Percentiles rank a stretch among this genome's conserved stretches.
These are phyloP conservation scores for Acleris emargana DNA, from an alignment of 2,888 invertebrate species.

Conservation along the genomic window DNA sequence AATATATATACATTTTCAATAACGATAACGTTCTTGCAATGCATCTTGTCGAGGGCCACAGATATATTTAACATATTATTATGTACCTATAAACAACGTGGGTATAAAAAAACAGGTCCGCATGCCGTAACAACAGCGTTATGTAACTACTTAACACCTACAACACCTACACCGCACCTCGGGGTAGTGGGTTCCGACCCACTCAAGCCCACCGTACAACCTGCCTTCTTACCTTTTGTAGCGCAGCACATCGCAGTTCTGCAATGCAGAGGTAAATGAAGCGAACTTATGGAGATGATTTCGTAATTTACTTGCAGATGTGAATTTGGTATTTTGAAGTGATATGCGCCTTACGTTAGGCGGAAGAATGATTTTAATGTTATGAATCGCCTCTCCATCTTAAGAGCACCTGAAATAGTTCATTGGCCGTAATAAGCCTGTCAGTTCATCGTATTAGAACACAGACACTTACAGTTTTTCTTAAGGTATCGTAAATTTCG, in stretches of 20 bases:
- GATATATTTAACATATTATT: no score
- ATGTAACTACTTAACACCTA: slow-evolving; percentile 61
- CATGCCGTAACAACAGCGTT: slow-evolving; percentile 50
- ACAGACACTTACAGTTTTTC: no score
- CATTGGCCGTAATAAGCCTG: no score
- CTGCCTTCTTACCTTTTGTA: slow-evolving; percentile 27
- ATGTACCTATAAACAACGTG: slow-evolving; percentile 16
- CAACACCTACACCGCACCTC: slow-evolving; percentile 44
- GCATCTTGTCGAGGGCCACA: no score
- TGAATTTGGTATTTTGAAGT: neutral
- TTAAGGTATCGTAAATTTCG: no score
- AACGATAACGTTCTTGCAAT: no score
- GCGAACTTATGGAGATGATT: slow-evolving; percentile 24
- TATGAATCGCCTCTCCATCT: no score
- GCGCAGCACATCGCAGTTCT: slow-evolving; percentile 25
- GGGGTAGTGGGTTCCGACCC: slow-evolving; percentile 62
- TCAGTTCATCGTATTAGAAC: no score
- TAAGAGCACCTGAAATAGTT: no score
- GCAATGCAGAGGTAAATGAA: slow-evolving; percentile 19
- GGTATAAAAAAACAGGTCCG: slow-evolving; percentile 38
- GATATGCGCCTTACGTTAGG: neutral
- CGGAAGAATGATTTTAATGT: no score
- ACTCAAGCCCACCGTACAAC: slow-evolving; percentile 58
- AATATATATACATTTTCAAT: no score
- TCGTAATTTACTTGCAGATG: slow-evolving; percentile 25